A percentile compares a stretch with the other conserved stretches of the same genome.
Conservation (phyloP, 2,888 invertebrate species). For the Philopedon plagiatum region DNA sequence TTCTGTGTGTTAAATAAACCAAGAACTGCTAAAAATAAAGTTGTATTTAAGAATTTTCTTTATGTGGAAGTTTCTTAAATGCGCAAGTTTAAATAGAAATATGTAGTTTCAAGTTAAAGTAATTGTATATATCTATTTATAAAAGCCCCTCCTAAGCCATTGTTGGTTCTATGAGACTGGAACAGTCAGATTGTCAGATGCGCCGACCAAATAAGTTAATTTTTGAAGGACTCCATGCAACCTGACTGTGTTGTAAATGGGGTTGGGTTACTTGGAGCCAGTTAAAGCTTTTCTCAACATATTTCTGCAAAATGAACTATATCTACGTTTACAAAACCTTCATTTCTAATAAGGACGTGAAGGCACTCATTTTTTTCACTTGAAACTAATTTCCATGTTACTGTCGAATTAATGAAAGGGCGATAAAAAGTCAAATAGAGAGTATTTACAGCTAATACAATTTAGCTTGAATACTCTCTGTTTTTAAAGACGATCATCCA, state of each 20-base stretch:
- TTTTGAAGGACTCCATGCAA: too few relatives aligned
- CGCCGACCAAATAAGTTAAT: too few relatives aligned
- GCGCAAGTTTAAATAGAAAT: slow-evolving; percentile 8
- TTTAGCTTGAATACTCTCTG: slow-evolving; percentile 36
- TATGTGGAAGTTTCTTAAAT: slow-evolving; percentile 48
- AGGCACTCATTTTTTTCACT: too few relatives aligned
- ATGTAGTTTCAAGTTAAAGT: slow-evolving; percentile 12
- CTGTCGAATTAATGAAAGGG: neutral
- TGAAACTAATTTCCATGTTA: neutral
- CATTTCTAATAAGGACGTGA: too few relatives aligned
- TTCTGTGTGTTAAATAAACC: slow-evolving; percentile 55
- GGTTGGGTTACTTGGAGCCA: too few relatives aligned
- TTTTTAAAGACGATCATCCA: neutral
- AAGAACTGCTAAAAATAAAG: slow-evolving; percentile 55
- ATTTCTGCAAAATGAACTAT: too few relatives aligned
- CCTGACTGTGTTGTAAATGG: too few relatives aligned
- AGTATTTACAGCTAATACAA: slow-evolving; percentile 30
- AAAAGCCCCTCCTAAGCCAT: too few relatives aligned
- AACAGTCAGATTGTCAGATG: too few relatives aligned
- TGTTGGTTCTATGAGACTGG: too few relatives aligned
- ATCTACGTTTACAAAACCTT: too few relatives aligned
- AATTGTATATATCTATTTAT: neutral
- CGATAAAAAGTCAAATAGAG: slow-evolving; percentile 12
- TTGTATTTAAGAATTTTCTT: slow-evolving; percentile 55
- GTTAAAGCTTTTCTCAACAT: too few relatives aligned